These are phyloP conservation scores for Amaurobius ferox DNA, from an alignment of 2,888 invertebrate species.

Conservation along the genomic window DNA sequence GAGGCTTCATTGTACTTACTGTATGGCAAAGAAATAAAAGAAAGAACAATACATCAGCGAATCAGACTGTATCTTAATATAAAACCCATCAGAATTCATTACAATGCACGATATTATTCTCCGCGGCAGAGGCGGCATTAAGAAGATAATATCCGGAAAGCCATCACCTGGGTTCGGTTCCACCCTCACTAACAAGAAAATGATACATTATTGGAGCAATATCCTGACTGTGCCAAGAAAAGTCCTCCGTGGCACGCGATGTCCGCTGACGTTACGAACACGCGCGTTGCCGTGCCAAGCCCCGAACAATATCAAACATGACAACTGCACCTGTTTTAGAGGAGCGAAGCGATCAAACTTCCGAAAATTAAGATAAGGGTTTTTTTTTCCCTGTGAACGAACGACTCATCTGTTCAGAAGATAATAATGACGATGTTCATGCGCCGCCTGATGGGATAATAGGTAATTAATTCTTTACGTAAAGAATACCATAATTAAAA, in stretches of 20 bases:
- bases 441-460: not conserved
- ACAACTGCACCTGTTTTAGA: conserved; percentile 50
- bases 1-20: too few species aligned
- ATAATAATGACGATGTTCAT: not conserved
- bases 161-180: too few species aligned
- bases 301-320: conserved; percentile 36
- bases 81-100: too few species aligned
- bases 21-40: too few species aligned
- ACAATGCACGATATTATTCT: too few species aligned
- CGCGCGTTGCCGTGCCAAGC: conserved; percentile 44
- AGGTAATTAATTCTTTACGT: too few species aligned
- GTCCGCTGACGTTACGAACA: conserved; percentile 27
- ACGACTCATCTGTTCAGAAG: too few species aligned
- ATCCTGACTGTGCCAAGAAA: conserved; percentile 19
- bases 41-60: too few species aligned
- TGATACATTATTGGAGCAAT: conserved; percentile 62
- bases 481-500: not conserved
- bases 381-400: not conserved
- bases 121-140: too few species aligned
- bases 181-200: conserved; percentile 67
- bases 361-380: conserved; percentile 14
- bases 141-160: too few species aligned
- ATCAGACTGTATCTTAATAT: too few species aligned
- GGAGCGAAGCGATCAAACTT: not conserved
- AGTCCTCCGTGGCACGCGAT: conserved; percentile 30